Percentiles rank a stretch among this genome's conserved stretches.
Evolutionary conservation across 2,797 vertebrate genomes (phyloP).

Genomic region (Xiphophorus birchmanni): DNA sequence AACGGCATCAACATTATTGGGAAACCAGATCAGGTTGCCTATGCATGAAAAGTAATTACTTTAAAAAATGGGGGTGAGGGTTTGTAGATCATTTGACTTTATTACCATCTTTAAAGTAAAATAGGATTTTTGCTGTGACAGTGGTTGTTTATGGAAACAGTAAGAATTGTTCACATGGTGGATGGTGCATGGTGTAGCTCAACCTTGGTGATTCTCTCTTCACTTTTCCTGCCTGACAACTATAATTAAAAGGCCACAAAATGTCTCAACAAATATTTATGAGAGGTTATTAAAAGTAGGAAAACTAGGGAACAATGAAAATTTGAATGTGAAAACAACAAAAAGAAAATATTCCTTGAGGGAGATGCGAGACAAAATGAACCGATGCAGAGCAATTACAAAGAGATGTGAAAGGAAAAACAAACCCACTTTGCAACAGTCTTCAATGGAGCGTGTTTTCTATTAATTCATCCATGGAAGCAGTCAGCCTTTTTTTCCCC

Average conservation of each 20-base stretch:
- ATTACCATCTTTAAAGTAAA: background rate
- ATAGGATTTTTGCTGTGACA: background rate
- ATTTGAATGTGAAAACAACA: background rate
- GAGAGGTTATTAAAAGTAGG: background rate
- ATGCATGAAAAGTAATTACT: background rate
- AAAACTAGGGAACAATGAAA: background rate
- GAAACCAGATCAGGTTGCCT: background rate
- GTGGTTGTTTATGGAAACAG: background rate
- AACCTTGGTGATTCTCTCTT: background rate
- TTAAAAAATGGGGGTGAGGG: no score
- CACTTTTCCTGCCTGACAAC: background rate
- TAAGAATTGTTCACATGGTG: background rate
- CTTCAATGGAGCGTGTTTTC: background rate
- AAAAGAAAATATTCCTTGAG: background rate
- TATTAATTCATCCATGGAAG: slow-evolving; percentile 10
- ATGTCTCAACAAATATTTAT: background rate
- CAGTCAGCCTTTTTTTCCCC: slow-evolving; percentile 1
- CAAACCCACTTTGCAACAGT: background rate
- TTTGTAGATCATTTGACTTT: background rate
- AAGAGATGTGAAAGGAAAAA: slow-evolving; percentile 6
- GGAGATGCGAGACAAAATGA: background rate
- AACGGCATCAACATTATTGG: background rate
- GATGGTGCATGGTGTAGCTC: background rate
- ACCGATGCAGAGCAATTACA: slow-evolving; percentile 5
- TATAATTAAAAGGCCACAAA: background rate